phyloP scores from a whole-genome alignment of 2,888 invertebrate species.

The Craniophora ligustri region DNA sequence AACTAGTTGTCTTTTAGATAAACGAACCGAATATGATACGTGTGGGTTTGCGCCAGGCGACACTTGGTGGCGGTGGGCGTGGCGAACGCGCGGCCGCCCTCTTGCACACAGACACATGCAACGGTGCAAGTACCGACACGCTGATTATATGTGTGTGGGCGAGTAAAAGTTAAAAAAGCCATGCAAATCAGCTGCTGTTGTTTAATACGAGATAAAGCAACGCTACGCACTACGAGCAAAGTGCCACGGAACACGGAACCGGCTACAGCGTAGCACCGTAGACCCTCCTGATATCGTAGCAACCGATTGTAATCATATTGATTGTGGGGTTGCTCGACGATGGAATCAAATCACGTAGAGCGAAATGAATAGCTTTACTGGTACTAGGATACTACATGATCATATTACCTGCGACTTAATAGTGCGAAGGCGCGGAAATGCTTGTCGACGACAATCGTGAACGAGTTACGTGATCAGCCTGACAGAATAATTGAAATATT shows the following conservation, averaged over 20 bases:
- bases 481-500: too few relatives aligned
- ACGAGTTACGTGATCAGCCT: too few relatives aligned
- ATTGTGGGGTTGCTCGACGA: too few relatives aligned
- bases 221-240: conserved; percentile 44
- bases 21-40: background rate
- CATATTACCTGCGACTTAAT: too few relatives aligned
- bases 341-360: too few relatives aligned
- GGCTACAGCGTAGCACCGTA: conserved; percentile 55
- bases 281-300: conserved; percentile 20
- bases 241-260: conserved; percentile 35
- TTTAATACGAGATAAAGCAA: conserved; percentile 33
- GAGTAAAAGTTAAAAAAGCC: conserved; percentile 26
- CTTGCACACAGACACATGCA: conserved; percentile 29
- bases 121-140: conserved; percentile 6
- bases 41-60: conserved; percentile 4
- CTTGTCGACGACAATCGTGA: too few relatives aligned
- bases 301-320: background rate
- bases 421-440: too few relatives aligned
- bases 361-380: too few relatives aligned
- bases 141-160: conserved; percentile 14
- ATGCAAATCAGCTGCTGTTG: conserved; percentile 59
- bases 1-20: background rate
- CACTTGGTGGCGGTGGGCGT: conserved; percentile 53
- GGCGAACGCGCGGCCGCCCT: conserved; percentile 53
- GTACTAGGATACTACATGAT: too few relatives aligned